These are phyloP conservation scores for Eurypyga helias DNA, from an alignment of 2,113 vertebrate genomes.

Conservation along the genomic window DNA sequence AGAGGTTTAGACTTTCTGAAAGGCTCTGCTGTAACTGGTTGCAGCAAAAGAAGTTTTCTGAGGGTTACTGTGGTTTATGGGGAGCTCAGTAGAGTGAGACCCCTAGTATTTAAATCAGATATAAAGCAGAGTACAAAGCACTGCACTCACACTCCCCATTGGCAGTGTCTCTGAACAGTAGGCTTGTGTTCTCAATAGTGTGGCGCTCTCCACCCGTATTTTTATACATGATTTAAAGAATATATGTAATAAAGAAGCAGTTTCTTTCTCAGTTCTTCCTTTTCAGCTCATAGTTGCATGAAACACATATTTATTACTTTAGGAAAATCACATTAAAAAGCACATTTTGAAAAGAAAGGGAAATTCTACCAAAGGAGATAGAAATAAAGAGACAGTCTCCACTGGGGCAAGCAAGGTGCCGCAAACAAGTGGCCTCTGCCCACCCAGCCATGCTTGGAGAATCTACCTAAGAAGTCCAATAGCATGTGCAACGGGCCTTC, in stretches of 20 bases:
- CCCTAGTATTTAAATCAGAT: not conserved
- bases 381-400: not conserved
- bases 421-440: not conserved
- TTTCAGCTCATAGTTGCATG: not conserved
- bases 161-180: not conserved
- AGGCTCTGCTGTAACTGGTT: not conserved
- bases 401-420: not conserved
- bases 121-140: not conserved
- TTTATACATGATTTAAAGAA: not conserved
- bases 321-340: not conserved
- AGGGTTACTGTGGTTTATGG: not conserved
- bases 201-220: not conserved
- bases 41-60: not conserved
- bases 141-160: not conserved
- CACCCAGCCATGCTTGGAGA: not conserved
- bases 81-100: not conserved
- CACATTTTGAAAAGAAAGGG: not conserved
- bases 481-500: not conserved
- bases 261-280: not conserved
- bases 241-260: not conserved
- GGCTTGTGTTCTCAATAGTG: not conserved
- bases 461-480: not conserved
- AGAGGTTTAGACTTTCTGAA: not conserved
- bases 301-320: not conserved
- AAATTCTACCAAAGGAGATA: not conserved